Evolutionary conservation across 2,113 vertebrate genomes (phyloP).

Genomic region (Hyperoodon ampullatus): DNA sequence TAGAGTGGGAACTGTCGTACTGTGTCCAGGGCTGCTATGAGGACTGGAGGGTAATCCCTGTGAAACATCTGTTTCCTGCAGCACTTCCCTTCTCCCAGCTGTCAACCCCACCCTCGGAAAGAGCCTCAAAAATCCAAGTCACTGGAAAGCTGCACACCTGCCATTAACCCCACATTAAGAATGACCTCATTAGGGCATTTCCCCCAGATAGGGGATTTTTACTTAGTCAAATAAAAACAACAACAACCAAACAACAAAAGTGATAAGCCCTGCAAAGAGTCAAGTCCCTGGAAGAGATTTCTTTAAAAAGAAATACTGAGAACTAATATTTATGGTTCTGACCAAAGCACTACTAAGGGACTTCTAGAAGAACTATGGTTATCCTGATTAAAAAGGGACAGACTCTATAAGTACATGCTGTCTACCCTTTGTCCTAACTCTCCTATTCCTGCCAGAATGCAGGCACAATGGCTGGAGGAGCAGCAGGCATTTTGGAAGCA

Average conservation of each 20-base stretch:
- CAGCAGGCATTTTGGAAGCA: background rate
- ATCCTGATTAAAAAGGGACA: background rate
- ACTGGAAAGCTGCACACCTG: background rate
- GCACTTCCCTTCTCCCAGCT: background rate
- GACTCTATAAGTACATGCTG: background rate
- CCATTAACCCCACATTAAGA: background rate
- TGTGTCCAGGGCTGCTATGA: background rate
- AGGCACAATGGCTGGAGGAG: background rate
- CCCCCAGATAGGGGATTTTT: conserved; percentile 61
- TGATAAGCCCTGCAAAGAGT: background rate
- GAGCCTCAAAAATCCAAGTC: background rate
- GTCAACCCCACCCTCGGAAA: background rate
- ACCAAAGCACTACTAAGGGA: background rate
- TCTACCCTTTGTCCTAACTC: background rate
- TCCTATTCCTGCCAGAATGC: background rate
- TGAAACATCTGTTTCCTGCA: background rate
- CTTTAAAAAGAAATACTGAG: background rate
- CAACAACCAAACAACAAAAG: conserved; percentile 45
- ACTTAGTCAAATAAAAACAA: conserved; percentile 57
- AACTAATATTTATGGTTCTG: background rate
- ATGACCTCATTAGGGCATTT: conserved; percentile 41
- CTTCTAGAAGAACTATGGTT: background rate
- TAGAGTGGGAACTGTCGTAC: rapidly evolving
- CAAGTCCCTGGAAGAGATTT: background rate
- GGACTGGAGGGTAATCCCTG: background rate